These are phyloP conservation scores for Sebastiscus tertius DNA, from an alignment of 2,797 vertebrate genomes.

Conservation along the genomic window DNA sequence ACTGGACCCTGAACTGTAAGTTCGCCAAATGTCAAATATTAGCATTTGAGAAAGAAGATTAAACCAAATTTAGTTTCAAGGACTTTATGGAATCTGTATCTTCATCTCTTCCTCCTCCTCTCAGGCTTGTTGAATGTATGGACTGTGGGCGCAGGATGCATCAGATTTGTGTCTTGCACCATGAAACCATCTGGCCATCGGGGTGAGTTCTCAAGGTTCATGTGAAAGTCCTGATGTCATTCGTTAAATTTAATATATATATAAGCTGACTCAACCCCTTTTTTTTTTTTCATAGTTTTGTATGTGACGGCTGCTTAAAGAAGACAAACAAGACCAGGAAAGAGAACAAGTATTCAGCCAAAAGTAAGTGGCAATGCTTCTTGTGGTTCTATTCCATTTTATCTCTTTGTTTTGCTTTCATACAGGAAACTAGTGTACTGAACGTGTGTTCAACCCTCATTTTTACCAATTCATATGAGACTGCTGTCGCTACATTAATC, in stretches of 20 bases:
- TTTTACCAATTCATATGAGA: not conserved
- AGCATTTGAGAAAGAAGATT: not conserved
- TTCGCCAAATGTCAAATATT: constrained; percentile 24
- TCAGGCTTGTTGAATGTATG: constrained; percentile 96
- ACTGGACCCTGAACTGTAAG: constrained; percentile 97
- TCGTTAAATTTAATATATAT: not conserved
- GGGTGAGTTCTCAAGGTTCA: constrained; percentile 82
- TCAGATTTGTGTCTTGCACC: constrained; percentile 97
- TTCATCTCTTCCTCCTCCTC: constrained; percentile 14
- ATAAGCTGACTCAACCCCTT: not conserved
- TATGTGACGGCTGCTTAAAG: constrained; percentile 95
- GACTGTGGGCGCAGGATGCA: constrained; percentile 99
- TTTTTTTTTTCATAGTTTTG: constrained; percentile 82
- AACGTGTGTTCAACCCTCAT: not conserved
- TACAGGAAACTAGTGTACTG: not conserved
- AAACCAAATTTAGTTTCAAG: not conserved
- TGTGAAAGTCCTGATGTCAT: not conserved
- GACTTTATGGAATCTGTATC: not conserved
- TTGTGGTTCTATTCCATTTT: not conserved
- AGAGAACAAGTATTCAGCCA: constrained; percentile 98
- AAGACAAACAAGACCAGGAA: constrained; percentile 94
- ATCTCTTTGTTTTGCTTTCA: not conserved
- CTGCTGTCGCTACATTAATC: not conserved
- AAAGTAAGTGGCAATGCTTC: constrained; percentile 87
- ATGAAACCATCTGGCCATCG: constrained; percentile 95